Evolutionary conservation across 2,797 vertebrate genomes (phyloP), one percentile per base, ranked within the genome.

Genomic region (Hozukius guyotensis): DNA sequence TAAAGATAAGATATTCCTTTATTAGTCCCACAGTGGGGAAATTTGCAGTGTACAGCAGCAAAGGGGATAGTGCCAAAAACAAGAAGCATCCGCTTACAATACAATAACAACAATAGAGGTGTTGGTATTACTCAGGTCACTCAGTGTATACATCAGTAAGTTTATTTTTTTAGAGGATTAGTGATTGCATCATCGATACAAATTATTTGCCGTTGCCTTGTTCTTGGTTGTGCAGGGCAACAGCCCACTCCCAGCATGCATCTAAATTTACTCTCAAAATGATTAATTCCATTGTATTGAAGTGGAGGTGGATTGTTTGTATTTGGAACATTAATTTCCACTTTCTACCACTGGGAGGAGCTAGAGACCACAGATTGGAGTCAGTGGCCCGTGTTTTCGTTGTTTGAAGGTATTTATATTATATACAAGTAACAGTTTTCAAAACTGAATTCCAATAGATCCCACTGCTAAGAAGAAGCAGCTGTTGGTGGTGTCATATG

Each of bases 341-440:
- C 6, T 46, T 77, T 31, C 67, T 16, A 82, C 96, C 96, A 95
- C 95, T 91, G 89, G 96, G 93, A 92, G 97, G 96, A 83, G 90
- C 90, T 91, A 87, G 88, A 97, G 94, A 97, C 97, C 95, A 87
- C 80, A 78, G 10, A 88, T 92, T 89, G n/a, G 3, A 24, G 8
- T 38, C 8, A 42, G 1, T 12, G 8, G 12, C 14, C 1, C 2
- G 8, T 1, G 24, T 49, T 69, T 53, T 16, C 53, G 59, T 52
- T 46, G 14, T 79, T 53, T 55, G 12, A 56, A 71, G 32, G 22
- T 7, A 4, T 83, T 73, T 71, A 32, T 60, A 20, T 55, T 16
- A 69, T 49, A 5, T 1, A 3, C 71, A 72, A 81, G 73, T 8
- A 18, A 12, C 6, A 18, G 36, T 85, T 83, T 81, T 60, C 29